Base-by-base conservation (phyloP, 2,797 vertebrate species). In the Pygocentrus nattereri region DNA sequence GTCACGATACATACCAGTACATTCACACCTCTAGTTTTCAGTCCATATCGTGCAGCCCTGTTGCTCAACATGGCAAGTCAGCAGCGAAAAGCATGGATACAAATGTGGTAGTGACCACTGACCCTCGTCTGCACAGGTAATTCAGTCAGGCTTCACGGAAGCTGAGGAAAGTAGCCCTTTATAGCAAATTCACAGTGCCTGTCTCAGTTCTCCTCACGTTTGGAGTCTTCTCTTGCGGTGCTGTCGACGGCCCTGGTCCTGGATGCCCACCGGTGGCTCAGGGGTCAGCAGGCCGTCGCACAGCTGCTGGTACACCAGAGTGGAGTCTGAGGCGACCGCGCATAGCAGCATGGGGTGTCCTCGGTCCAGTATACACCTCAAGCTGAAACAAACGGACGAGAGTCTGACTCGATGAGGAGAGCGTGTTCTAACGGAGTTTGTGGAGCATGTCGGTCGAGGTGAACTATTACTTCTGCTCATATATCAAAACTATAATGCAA, bases 231-330 rank as follows among this genome's bases (percentile, higher is more conserved):
- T 93, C 90, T 95, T 96, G 79, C 92, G 93, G 85, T 94, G 93
- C 59, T 95, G 94, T 80, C 95, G 93, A 54, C 91, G 92, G 19
- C 93, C 93, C 78, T 30, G 52, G 10, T 95, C 94, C 82, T 94
- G 92, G 1, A 94, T 91, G 67, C 93, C 91, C 0, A 85, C 91
- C 0, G 97, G 97, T 56, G 96, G 96, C 58, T 98, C 97, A 1
- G 98, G 97, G 12, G 95, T 95, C 89, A 98, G 91, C 88, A 99
- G 50, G 13, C 95, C 94, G 0, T 94, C 95, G 0, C 95, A 97
- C 84, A 98, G 91, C 90, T 93, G 96, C 88, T 98, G 98, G 87
- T 99, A 99, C 75, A 99, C 97, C 64, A 98, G 90, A n/a, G 96
- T 98, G 82, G 98, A 99, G 89, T 99, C 98, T 0, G 97, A 94